Evolutionary conservation across 1,140 invertebrate species (phyloP).

Genomic region (Yoshiicerus persimilis): DNA sequence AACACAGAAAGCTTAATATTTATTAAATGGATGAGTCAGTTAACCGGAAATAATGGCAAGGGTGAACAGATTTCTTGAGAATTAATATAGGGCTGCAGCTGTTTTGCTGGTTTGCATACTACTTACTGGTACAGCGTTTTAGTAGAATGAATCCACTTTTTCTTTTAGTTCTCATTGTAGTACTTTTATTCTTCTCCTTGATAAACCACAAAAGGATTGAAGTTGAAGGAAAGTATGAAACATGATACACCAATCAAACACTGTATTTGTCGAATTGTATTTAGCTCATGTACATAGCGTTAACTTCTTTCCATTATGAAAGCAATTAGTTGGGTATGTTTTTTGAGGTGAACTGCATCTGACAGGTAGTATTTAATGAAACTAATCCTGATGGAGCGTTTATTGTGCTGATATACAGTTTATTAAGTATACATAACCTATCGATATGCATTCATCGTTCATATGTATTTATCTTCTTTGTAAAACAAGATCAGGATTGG

Average conservation of each 20-base stretch:
- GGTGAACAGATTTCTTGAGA: neutral
- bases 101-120: neutral
- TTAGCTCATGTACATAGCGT: neutral
- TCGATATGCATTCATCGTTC: neutral
- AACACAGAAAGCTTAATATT: neutral
- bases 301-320: neutral
- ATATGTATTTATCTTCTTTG: neutral
- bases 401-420: neutral
- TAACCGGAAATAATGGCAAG: neutral
- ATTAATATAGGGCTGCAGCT: neutral
- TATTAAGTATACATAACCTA: neutral
- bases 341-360: slow-evolving; percentile 1
- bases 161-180: neutral
- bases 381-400: slow-evolving; percentile 2
- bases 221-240: too few relatives aligned
- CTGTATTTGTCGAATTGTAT: neutral
- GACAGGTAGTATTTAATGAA: slow-evolving; percentile 17
- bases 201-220: too few relatives aligned
- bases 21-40: neutral
- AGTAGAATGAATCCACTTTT: neutral
- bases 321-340: neutral
- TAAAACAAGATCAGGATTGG: slow-evolving; percentile 7
- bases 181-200: too few relatives aligned
- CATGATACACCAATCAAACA: too few relatives aligned
- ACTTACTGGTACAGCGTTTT: neutral